phyloP scores from a whole-genome alignment of 2,113 vertebrate species.

The Ovis aries region ARS-UI_Ramb_v3.0 NC_056080.1:124535001-124535500 shows the following conservation, averaged over 20 bases:
- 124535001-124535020: background rate
- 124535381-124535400: background rate
- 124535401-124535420: background rate
- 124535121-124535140: background rate
- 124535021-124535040: background rate
- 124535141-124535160: background rate
- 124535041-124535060: background rate
- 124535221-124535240: background rate
- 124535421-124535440: background rate
- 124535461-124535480: background rate
- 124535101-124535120: background rate
- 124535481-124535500: rapidly evolving
- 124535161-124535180: background rate
- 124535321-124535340: background rate
- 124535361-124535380: background rate
- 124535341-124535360: background rate
- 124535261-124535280: background rate
- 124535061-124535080: background rate
- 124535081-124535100: background rate
- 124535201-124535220: background rate
- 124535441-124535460: background rate
- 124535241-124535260: background rate
- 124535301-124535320: background rate
- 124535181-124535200: background rate
- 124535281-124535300: background rate